Percentiles rank a stretch among this genome's conserved stretches.
Conservation (phyloP, 2,888 invertebrate species). For the Microplitis manilae region DNA sequence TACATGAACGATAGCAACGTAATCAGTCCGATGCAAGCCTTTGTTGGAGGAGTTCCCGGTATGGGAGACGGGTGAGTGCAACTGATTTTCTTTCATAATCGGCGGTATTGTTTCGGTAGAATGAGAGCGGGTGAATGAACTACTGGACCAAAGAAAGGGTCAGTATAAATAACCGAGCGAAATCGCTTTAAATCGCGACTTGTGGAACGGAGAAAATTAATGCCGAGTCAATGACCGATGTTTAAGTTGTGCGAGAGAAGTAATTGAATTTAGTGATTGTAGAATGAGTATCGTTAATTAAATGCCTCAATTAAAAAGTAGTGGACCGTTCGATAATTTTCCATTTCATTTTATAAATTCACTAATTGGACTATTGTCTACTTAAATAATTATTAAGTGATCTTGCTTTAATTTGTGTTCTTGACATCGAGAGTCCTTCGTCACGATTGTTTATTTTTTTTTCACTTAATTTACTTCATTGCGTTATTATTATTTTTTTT, state of each 20-base stretch:
- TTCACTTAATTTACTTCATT: neutral
- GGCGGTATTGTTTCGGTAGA: conserved; percentile 55
- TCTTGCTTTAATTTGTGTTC: conserved; percentile 41
- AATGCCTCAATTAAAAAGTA: neutral
- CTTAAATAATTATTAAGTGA: conserved; percentile 28
- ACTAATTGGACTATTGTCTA: conserved; percentile 28
- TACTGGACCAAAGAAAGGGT: conserved; percentile 21
- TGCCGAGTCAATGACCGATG: neutral
- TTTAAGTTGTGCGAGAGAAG: neutral
- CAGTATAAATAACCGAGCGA: conserved; percentile 10
- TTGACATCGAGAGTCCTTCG: conserved; percentile 46
- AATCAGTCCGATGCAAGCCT: conserved; percentile 63
- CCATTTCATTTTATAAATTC: conserved; percentile 27
- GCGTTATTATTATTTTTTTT: conserved; percentile 11
- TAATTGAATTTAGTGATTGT: neutral
- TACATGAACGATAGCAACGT: conserved; percentile 63
- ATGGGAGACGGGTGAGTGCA: conserved; percentile 60
- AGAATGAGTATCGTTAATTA: neutral
- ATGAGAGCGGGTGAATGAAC: conserved; percentile 32
- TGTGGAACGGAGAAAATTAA: conserved; percentile 31
- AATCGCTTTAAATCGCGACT: conserved; percentile 6
- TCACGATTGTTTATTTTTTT: conserved; percentile 34
- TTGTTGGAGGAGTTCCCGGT: conserved; percentile 55
- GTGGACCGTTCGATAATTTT: conserved; percentile 42
- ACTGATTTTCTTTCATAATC: conserved; percentile 60